Conservation (phyloP, 2,113 vertebrate species). For the Orientallactaga bullata region DNA sequence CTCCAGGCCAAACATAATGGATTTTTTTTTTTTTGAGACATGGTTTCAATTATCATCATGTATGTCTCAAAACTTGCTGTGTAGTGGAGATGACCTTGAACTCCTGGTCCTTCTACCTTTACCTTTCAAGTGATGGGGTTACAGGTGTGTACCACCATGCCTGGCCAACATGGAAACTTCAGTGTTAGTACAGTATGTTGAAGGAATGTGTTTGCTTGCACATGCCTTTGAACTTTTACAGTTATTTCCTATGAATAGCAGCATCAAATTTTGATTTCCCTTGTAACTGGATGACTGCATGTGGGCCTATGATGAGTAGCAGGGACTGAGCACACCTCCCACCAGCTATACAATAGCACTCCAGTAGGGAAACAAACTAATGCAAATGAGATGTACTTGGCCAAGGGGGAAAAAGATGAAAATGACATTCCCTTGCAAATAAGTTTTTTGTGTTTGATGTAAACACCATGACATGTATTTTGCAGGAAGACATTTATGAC, state of each 20-base stretch:
- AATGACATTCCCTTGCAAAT: conserved; percentile 93
- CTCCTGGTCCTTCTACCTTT: neutral
- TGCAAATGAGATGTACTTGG: conserved; percentile 90
- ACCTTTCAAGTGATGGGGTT: neutral
- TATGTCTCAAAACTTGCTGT: neutral
- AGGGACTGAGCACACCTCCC: conserved; percentile 86
- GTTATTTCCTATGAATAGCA: neutral
- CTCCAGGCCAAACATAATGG: neutral
- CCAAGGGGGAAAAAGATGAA: conserved; percentile 84
- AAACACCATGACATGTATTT: conserved; percentile 88
- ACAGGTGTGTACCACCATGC: neutral
- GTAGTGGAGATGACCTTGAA: neutral
- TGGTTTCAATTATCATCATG: neutral
- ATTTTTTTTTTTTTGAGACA: neutral
- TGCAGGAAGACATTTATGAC: conserved; percentile 76
- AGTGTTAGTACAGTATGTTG: conserved; percentile 12
- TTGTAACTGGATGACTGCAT: conserved; percentile 69
- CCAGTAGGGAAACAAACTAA: conserved; percentile 88
- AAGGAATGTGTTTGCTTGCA: neutral
- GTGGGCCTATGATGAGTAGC: conserved; percentile 76
- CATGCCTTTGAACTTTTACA: neutral
- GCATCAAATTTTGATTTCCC: conserved; percentile 52
- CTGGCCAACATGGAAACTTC: neutral
- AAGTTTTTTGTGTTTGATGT: conserved; percentile 91
- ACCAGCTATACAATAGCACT: conserved; percentile 90